Base-by-base conservation (phyloP, 2,888 invertebrate genomes). In the Alloscopus bannaensis region DNA sequence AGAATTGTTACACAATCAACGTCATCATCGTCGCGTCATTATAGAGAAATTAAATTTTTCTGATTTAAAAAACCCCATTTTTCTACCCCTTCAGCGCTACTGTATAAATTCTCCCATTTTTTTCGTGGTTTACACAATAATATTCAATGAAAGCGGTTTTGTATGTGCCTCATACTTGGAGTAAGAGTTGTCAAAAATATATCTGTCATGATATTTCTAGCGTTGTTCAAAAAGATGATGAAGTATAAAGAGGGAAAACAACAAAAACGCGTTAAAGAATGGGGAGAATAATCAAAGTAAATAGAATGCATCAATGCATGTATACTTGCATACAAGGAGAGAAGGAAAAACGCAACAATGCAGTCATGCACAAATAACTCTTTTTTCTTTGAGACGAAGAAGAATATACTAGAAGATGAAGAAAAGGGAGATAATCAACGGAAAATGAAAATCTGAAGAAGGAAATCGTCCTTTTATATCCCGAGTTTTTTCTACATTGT, bases 231-330 rank as follows among this genome's bases (percentile, higher is more conserved):
- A 64, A 59, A 47, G 47, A 73, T 1, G 20, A 55, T 24, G 26
- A 60, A 60, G 42, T 29, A 26, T 55, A 28, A 57, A 36, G 26
- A 31, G 36, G 45, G 31, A n/a, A 40, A 52, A 18, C 50, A 47
- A 68, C 28, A 29, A 64, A 62, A 28, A 52, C 24, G 45, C 18
- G 28, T 62, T 55, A 52, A 76, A 76, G 76, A 76, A 76, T 76
- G 76, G 76, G 76, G 76, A 68, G 68, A 76, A 76, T 76, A 76
- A 76, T 76, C 76, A 76, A 76, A 76, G 76, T 76, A 76, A 76
- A 69, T 76, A 62, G 52, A 69, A 62, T 36, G 69, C 28, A 60
- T 29, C 26, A n/a, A n/a, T n/a, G n/a, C n/a, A n/a, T n/a, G n/a
- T n/a, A n/a, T n/a, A n/a, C n/a, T n/a, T n/a, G n/a, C n/a, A n/a